phyloP scores from a whole-genome alignment of 2,797 vertebrate genomes.

The Hemibagrus guttatus region DNA sequence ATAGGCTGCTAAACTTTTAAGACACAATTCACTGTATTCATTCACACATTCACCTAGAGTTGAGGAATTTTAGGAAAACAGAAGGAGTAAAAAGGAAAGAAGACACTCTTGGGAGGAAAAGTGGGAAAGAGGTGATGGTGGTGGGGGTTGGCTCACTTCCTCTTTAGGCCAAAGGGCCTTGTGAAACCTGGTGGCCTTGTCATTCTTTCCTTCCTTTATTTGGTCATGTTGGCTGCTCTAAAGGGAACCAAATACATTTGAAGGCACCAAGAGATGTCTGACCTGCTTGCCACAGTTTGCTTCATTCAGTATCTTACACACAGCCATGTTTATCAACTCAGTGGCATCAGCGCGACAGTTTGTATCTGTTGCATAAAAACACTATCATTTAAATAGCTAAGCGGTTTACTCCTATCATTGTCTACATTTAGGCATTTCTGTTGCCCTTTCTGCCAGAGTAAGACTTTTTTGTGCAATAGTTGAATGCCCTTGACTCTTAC shows the following conservation, averaged over 20 bases:
- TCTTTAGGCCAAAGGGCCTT: conserved; percentile 58
- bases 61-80: conserved; percentile 36
- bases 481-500: conserved; percentile 1
- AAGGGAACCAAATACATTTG: conserved; percentile 3
- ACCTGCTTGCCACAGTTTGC: neutral
- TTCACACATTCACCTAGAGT: neutral
- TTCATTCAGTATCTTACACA: conserved; percentile 11
- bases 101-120: conserved; percentile 52
- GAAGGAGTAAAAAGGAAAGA: conserved; percentile 45
- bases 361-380: neutral
- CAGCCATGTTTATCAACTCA: neutral
- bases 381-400: conserved; percentile 28
- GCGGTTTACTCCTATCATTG: conserved; percentile 38
- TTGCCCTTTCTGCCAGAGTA: neutral
- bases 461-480: neutral
- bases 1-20: neutral
- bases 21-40: neutral
- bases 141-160: conserved; percentile 53
- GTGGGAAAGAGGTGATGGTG: conserved; percentile 24
- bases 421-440: conserved; percentile 31
- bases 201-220: conserved; percentile 58
- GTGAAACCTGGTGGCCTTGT: conserved; percentile 58
- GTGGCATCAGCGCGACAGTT: neutral
- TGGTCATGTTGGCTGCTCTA: conserved; percentile 38
- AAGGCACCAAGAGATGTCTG: conserved; percentile 27